A percentile compares a stretch with the other conserved stretches of the same genome.
Conservation (phyloP, 2,888 invertebrate species). For the Drosophila stalkeri region DNA sequence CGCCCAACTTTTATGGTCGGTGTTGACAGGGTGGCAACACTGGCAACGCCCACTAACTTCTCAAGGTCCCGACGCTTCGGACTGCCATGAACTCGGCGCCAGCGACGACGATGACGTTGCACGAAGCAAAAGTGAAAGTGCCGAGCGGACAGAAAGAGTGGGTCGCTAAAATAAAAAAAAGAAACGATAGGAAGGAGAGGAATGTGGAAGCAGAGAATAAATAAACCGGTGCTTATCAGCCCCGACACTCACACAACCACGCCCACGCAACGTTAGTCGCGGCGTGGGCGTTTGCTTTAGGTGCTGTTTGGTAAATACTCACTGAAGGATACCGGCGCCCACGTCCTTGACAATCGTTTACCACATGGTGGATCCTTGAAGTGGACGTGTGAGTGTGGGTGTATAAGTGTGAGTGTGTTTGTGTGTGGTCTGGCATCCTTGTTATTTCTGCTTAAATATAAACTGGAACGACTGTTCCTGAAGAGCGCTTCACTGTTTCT, state of each 20-base stretch:
- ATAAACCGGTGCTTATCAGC: conserved; percentile 32
- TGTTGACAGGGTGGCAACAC: conserved; percentile 22
- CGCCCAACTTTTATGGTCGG: conserved; percentile 9
- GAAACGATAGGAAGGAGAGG: background rate
- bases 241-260: conserved; percentile 29
- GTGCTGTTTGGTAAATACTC: conserved; percentile 57
- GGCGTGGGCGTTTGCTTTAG: conserved; percentile 52
- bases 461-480: conserved; percentile 33
- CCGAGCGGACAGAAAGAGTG: conserved; percentile 14
- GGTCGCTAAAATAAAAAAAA: background rate
- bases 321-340: conserved; percentile 59
- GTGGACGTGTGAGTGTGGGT: conserved; percentile 24
- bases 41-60: conserved; percentile 60
- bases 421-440: conserved; percentile 48
- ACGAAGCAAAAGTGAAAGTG: conserved; percentile 68
- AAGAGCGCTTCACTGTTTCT: conserved; percentile 8
- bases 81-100: conserved; percentile 65
- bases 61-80: conserved; percentile 66
- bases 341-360: conserved; percentile 74
- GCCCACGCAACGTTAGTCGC: conserved; percentile 18
- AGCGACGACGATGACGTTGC: background rate
- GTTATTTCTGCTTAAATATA: conserved; percentile 27
- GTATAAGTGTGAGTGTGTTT: conserved; percentile 23
- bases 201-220: conserved; percentile 14
- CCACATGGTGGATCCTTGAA: conserved; percentile 26